Conservation (phyloP, 2,113 vertebrate genomes). For the Neolamprologus tretocephalus region DNA sequence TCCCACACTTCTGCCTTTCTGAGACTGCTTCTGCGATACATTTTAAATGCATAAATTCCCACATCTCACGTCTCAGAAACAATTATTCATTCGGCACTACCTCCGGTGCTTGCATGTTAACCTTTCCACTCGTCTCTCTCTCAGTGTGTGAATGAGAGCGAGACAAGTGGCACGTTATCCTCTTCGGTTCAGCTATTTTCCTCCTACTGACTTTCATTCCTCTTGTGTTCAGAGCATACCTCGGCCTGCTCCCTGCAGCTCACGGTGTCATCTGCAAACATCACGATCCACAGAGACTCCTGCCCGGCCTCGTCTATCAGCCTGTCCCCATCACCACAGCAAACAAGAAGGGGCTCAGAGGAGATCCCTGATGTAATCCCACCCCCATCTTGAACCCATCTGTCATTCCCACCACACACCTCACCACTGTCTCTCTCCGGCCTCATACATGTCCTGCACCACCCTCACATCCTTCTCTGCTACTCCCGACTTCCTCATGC, state of each 20-base stretch:
- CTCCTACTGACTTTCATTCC: not conserved
- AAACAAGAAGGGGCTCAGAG: not conserved
- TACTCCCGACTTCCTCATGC: not conserved
- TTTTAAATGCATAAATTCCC: not conserved
- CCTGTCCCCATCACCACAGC: not conserved
- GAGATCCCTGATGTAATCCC: not conserved
- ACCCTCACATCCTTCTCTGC: not conserved
- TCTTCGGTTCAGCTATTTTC: not conserved
- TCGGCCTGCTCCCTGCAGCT: not conserved
- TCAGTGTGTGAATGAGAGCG: not conserved
- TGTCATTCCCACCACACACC: not conserved
- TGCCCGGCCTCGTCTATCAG: not conserved
- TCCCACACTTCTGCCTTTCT: not conserved
- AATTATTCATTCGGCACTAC: not conserved
- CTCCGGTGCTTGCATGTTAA: not conserved
- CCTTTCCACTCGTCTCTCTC: not conserved
- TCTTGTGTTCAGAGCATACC: not conserved
- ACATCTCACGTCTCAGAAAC: not conserved
- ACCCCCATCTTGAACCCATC: not conserved
- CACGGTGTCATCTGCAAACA: not conserved
- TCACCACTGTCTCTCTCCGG: not conserved
- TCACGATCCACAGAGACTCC: not conserved
- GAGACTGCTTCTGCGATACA: fast-evolving
- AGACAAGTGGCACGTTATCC: not conserved
- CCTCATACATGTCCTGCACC: not conserved